Base-by-base conservation (phyloP, 2,113 vertebrate genomes). In the Antigone vipio region DNA sequence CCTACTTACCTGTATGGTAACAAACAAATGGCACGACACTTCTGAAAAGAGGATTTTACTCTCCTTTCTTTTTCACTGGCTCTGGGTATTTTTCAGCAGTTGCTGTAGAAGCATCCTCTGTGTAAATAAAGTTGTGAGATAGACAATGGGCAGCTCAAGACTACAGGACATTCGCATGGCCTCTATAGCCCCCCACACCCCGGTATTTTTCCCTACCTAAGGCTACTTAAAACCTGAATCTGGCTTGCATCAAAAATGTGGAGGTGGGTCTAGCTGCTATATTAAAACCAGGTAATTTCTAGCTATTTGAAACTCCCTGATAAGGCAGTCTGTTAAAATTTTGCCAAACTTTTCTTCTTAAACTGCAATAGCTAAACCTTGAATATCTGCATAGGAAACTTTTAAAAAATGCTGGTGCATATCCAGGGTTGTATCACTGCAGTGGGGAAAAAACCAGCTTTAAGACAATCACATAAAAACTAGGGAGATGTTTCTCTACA, bases 131-230 rank as follows among this genome's bases (percentile, higher is more conserved):
- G n/a, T 60, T 96, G 83, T 71, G 77, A 50, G n/a, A 38, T 27
- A 73, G 67, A 44, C 3, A 76, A 84, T 3, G 30, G 20, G 68
- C 63, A 64, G 21, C 18, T 92, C 85, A 87, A 80, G 71, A 87
- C 32, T 78, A 47, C n/a, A 86, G 86, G 69, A 55, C 50, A 81
- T 98, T 98, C 96, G 93, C 95, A 95, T 91, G 96, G 93, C 92
- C 94, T 89, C 49, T 96, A 38, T 45, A 81, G 8, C 52, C 67
- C 47, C 59, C 38, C 8, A 84, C 86, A 9, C 40, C 40, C 40
- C 12, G 88, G 73, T 85, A 93, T 86, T 93, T 95, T 96, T 94
- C 78, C 75, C 63, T 91, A 84, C 78, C 60, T 72, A 62, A 35
- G 47, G 50, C 93, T 81, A 67, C 88, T 89, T 59, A 73, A 77